Percentiles rank a stretch among this genome's conserved stretches.
phyloP scores from a whole-genome alignment of 2,113 vertebrate genomes.

The Nanorana parkeri region DNA sequence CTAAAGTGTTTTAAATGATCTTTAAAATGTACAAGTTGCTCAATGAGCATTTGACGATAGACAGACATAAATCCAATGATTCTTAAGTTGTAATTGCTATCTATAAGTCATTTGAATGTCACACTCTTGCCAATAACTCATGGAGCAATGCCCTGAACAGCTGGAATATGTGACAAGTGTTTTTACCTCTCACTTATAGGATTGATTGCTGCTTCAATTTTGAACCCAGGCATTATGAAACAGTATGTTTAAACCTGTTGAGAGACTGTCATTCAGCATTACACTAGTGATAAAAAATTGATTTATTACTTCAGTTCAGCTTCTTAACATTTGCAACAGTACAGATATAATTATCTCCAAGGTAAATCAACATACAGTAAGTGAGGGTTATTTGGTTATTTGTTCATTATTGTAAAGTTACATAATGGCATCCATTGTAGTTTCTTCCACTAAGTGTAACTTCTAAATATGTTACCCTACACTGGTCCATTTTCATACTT shows the following conservation, averaged over 20 bases:
- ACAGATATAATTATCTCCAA: constrained; percentile 13
- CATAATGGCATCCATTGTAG: background rate
- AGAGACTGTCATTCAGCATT: background rate
- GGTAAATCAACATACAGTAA: background rate
- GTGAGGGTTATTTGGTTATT: background rate
- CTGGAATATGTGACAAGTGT: constrained; percentile 39
- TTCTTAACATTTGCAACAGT: background rate
- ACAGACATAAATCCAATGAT: constrained; percentile 33
- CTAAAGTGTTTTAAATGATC: constrained; percentile 5
- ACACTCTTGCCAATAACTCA: constrained; percentile 37
- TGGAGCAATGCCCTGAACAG: constrained; percentile 40
- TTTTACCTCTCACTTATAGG: constrained; percentile 48
- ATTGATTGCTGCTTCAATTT: constrained; percentile 46
- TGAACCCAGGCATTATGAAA: constrained; percentile 28
- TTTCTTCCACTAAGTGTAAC: no score
- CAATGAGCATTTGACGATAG: background rate
- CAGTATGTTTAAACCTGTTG: constrained; percentile 31
- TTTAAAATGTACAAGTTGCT: constrained; percentile 6
- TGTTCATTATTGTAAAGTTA: background rate
- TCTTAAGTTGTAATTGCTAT: constrained; percentile 43
- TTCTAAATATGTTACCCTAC: no score
- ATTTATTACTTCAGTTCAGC: background rate
- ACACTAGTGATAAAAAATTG: background rate
- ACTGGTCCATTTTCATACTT: no score
- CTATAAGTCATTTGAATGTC: constrained; percentile 44